Evolutionary conservation across 2,113 vertebrate genomes (phyloP).

Genomic region (human (Homo sapiens)): DNA sequence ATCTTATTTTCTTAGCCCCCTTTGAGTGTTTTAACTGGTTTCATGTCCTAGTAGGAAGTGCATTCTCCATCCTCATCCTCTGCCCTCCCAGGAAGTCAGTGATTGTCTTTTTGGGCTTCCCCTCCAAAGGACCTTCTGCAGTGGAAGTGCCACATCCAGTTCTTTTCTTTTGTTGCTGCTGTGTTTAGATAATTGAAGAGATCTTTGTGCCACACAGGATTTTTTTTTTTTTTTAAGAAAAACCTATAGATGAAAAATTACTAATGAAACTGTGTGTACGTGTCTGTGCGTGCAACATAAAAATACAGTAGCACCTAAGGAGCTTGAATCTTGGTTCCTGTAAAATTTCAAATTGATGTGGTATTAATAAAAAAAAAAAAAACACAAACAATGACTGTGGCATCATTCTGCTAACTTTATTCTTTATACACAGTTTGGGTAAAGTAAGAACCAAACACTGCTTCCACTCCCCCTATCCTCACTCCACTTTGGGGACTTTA

Average conservation of each 20-base stretch:
- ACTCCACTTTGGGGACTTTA: constrained; percentile 10
- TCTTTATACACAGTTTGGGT: constrained; percentile 70
- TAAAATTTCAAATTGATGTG: constrained; percentile 79
- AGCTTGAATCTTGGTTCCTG: constrained; percentile 68
- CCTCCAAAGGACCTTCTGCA: constrained; percentile 37
- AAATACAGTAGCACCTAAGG: constrained; percentile 66
- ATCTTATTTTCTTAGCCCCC: neutral
- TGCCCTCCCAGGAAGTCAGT: constrained; percentile 12
- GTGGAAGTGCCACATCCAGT: constrained; percentile 52
- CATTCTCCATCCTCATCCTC: neutral
- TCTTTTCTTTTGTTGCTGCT: constrained; percentile 71
- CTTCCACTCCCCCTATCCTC: constrained; percentile 27
- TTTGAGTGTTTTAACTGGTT: neutral
- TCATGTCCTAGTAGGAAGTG: neutral
- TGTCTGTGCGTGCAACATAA: constrained; percentile 74
- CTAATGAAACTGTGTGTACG: constrained; percentile 71
- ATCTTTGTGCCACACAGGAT: constrained; percentile 64
- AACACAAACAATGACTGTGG: constrained; percentile 49
- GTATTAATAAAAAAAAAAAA: constrained; percentile 73
- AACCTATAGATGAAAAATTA: constrained; percentile 67
- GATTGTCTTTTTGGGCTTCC: neutral
- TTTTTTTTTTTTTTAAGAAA: constrained; percentile 61
- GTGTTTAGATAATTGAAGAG: constrained; percentile 68
- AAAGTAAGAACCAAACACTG: constrained; percentile 54
- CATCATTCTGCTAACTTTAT: constrained; percentile 68